A percentile compares a stretch with the other conserved stretches of the same genome.
phyloP scores from a whole-genome alignment of 2,888 invertebrate species.

The Anticlea derivata region DNA sequence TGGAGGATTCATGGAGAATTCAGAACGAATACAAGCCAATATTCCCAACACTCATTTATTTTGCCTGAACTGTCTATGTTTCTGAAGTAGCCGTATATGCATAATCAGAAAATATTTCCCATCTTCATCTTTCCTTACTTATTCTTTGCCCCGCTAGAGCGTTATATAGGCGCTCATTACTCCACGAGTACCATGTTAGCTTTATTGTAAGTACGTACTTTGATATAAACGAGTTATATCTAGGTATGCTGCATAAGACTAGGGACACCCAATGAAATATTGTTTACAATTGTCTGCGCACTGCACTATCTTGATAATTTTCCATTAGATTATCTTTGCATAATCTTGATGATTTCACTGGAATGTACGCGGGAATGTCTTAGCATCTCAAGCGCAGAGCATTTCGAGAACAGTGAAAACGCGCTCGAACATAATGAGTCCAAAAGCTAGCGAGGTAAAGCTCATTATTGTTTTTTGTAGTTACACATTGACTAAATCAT shows the following conservation, averaged over 20 bases:
- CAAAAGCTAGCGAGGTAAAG: neutral
- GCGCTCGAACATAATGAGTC: neutral
- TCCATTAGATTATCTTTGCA: conserved; percentile 51
- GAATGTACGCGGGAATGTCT: conserved; percentile 32
- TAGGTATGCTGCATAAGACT: conserved; percentile 36
- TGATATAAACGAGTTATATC: conserved; percentile 29
- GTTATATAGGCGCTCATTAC: conserved; percentile 16
- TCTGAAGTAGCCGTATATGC: too few species aligned
- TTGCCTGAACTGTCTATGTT: too few species aligned
- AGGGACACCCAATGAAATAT: conserved; percentile 51
- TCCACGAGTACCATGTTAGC: conserved; percentile 15
- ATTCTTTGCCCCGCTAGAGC: conserved; percentile 22
- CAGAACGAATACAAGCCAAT: too few species aligned
- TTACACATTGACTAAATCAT: neutral
- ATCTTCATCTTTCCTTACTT: conserved; percentile 13
- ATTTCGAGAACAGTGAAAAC: too few species aligned
- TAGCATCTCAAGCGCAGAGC: conserved; percentile 22
- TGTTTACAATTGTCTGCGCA: conserved; percentile 62
- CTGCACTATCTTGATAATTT: conserved; percentile 58
- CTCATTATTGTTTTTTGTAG: neutral
- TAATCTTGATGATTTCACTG: conserved; percentile 39
- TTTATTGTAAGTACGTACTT: too few species aligned
- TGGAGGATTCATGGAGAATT: too few species aligned
- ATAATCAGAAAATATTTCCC: too few species aligned
- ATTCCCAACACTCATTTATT: too few species aligned